Conservation (phyloP, 2,797 vertebrate genomes). For the Rhadinocentrus ornatus region DNA sequence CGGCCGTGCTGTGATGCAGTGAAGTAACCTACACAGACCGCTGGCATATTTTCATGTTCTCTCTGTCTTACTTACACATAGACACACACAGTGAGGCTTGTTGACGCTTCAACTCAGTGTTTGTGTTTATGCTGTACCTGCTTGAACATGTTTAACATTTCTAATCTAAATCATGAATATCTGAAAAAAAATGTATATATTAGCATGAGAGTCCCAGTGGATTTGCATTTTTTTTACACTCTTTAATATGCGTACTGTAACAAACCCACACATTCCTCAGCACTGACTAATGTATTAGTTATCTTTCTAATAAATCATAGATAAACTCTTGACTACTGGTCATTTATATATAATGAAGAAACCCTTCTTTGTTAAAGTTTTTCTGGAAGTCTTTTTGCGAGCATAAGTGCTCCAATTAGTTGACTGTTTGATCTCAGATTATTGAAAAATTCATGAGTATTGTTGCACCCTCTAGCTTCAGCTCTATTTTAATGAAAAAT, state of each 20-base stretch:
- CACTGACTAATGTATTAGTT: background rate
- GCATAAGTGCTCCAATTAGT: background rate
- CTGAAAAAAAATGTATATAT: background rate
- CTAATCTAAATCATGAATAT: constrained; percentile 29
- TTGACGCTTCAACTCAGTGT: constrained; percentile 31
- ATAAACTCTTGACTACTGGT: no score
- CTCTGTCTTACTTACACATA: constrained; percentile 1
- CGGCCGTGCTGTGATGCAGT: constrained; percentile 51
- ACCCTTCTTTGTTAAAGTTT: background rate
- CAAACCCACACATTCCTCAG: background rate
- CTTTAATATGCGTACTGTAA: background rate
- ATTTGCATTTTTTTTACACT: background rate
- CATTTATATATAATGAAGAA: background rate
- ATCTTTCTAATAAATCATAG: background rate
- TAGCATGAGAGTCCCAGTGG: background rate
- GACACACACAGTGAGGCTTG: constrained; percentile 3
- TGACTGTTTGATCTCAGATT: no score
- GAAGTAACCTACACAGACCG: constrained; percentile 66
- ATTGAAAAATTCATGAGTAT: background rate
- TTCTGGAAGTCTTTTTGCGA: background rate
- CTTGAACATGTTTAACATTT: constrained; percentile 30
- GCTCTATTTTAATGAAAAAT: background rate
- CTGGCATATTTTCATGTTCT: constrained; percentile 49
- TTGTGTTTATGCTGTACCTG: constrained; percentile 28
- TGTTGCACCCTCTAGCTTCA: background rate